These are phyloP conservation scores for Cephalotes varians DNA, from an alignment of 2,888 invertebrate genomes.

Conservation along the genomic window DNA sequence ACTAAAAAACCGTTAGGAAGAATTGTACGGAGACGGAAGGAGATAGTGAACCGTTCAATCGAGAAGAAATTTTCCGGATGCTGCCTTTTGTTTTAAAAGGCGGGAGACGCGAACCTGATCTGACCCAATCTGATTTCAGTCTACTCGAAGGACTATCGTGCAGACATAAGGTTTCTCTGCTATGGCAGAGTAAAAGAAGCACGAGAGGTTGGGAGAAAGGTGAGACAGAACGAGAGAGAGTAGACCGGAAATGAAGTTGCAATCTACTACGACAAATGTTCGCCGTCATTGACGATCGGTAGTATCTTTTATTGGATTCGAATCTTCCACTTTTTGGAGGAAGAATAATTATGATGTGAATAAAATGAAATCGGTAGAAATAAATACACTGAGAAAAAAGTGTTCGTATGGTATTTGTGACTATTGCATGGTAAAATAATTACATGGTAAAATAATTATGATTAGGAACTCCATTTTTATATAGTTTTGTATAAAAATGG, in stretches of 20 bases:
- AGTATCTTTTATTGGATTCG: conserved; percentile 66
- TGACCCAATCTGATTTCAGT: conserved; percentile 62
- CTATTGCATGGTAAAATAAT: too few relatives aligned
- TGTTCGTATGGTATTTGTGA: too few relatives aligned
- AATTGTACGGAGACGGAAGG: conserved; percentile 11
- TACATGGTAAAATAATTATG: too few relatives aligned
- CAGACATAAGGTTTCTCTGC: conserved; percentile 36
- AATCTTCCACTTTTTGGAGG: conserved; percentile 48
- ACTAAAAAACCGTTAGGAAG: conserved; percentile 19
- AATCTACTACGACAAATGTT: conserved; percentile 68
- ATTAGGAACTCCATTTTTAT: too few relatives aligned
- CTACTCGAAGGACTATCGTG: conserved; percentile 43
- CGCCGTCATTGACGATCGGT: conserved; percentile 53
- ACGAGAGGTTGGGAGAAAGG: conserved; percentile 7
- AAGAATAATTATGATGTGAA: conserved; percentile 20
- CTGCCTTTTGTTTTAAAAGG: conserved; percentile 62
- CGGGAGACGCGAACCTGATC: conserved; percentile 57
- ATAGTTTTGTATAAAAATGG: too few relatives aligned
- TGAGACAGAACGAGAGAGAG: conserved; percentile 3
- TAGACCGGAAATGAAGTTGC: conserved; percentile 64
- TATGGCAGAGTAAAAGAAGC: conserved; percentile 22
- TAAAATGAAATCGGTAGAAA: neutral
- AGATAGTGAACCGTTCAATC: conserved; percentile 29
- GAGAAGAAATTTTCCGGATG: conserved; percentile 56
- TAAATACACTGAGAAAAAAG: conserved; percentile 17